Evolutionary conservation across 2,888 invertebrate genomes (phyloP), one percentile per base, ranked within the genome.

Genomic region (Dolomedes plantarius): DNA sequence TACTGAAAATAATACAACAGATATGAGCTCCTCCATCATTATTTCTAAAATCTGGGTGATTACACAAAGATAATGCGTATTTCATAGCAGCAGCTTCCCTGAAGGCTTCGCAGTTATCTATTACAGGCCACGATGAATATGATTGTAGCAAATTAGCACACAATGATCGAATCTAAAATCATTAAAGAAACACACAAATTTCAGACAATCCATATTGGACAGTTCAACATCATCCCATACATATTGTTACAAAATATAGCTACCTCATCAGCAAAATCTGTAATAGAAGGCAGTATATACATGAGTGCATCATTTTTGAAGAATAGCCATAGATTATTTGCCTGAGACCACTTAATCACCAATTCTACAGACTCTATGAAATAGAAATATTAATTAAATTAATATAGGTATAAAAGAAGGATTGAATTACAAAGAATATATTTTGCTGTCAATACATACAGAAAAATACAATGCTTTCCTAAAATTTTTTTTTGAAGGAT

Each of bases 11-110:
- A 87, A 94, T 91, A 90, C 92, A 93, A 86, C 93, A 91, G 88
- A 94, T 91, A 46, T 92, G 92, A 69, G 93, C 93, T 13, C 94
- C 94, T 90, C 94, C 94, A 89, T 93, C 93, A 39, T 93, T 93
- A 90, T 94, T 93, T 90, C 93, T 94, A 89, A 94, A 94, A 89
- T 93, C 94, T 87, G 93, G 93, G 89, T 94, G 94, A 89, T 92
- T 92, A 89, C 94, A 93, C 79, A 93, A 91, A 62, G 90, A 90
- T 13, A 93, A 88, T 79, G 92, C 93, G 73, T 13, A 68, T 11
- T 36, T 19, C 7, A 69, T 56, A 23, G 56, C 11, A 11, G 23
- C 1, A 23, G 7, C 19, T 23, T 5, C 23, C 23, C 62, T 46
- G 32, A 36, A 28, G 1, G 7, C 2, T 31, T 50, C 46, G 31